Base-by-base conservation (phyloP, 2,113 vertebrate genomes). In the Mellivora capensis region DNA sequence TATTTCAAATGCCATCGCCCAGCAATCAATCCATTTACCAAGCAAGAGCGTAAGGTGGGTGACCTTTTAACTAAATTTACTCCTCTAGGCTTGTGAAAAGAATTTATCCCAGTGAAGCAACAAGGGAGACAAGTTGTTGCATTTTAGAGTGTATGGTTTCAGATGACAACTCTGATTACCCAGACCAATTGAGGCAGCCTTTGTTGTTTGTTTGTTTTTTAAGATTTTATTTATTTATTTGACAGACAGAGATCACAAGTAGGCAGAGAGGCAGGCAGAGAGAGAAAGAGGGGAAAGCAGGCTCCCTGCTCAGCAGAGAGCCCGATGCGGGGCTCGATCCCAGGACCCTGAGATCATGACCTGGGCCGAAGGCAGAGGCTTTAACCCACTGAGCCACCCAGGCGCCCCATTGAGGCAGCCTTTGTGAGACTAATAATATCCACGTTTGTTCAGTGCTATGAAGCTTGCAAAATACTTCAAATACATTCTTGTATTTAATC, bases 11-110 rank as follows among this genome's bases (percentile, higher is more conserved):
- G 57, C 87, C 93, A 96, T 44, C 90, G 71, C 20, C 88, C 44
- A 87, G 81, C 72, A 82, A 95, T 94, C 69, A 95, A 90, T 94
- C 72, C 59, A 87, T 42, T 96, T 95, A 93, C 42, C 54, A 90
- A 96, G n/a, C 31, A 89, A 54, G 62, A 92, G 37, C 4, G 9
- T 49, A 88, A 96, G 62, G 67, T 81, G 49, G 80, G 80, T 92
- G 90, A 93, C 86, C 90, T 90, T 96, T 93, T 92, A 93, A 93
- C 74, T 74, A 96, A 90, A 96, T 90, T 93, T 77, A 95, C 47
- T 94, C 42, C 87, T 88, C 37, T 25, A 88, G 34, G 31, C 76
- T 95, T 94, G 62, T 47, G 11, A 59, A 96, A 96, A 93, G 79
- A 97, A 95, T 91, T 88, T 90, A 93, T 79, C 52, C 25, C 64